Conservation (phyloP, 2,888 invertebrate genomes). For the Erebia epiphron region DNA sequence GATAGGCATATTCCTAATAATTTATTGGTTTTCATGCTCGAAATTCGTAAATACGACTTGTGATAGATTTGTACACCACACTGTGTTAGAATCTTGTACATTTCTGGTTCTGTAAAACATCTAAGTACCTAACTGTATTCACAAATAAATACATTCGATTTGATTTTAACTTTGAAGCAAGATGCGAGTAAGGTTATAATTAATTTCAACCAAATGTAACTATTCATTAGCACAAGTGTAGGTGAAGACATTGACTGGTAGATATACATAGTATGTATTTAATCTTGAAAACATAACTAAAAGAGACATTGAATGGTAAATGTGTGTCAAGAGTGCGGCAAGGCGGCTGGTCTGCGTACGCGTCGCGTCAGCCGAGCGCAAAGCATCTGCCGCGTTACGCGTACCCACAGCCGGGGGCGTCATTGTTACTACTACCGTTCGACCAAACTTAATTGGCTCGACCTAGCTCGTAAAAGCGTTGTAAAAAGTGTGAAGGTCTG, state of each 20-base stretch:
- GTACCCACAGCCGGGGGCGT: conserved; percentile 49
- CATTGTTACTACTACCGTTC: conserved; percentile 63
- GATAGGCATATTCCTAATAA: too few relatives aligned
- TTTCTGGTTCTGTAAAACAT: too few relatives aligned
- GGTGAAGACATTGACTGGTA: conserved; percentile 41
- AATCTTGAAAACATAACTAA: conserved; percentile 56
- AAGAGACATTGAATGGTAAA: conserved; percentile 67
- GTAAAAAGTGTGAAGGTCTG: conserved; percentile 82
- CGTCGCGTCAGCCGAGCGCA: conserved; percentile 48
- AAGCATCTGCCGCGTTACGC: conserved; percentile 50
- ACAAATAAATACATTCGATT: too few relatives aligned
- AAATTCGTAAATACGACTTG: too few relatives aligned
- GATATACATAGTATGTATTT: conserved; percentile 36
- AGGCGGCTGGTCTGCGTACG: conserved; percentile 53
- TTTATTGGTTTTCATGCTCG: too few relatives aligned
- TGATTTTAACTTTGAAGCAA: not conserved
- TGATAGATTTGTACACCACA: too few relatives aligned
- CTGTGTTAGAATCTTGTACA: too few relatives aligned
- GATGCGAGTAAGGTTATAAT: not conserved
- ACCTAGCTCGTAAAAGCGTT: conserved; percentile 80
- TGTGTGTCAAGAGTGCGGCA: conserved; percentile 75
- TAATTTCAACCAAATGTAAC: not conserved
- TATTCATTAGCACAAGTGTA: conserved; percentile 32
- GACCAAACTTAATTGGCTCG: conserved; percentile 78
- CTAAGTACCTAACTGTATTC: too few relatives aligned